Conservation (phyloP, 2,113 vertebrate species). For the Oriolus oriolus region DNA sequence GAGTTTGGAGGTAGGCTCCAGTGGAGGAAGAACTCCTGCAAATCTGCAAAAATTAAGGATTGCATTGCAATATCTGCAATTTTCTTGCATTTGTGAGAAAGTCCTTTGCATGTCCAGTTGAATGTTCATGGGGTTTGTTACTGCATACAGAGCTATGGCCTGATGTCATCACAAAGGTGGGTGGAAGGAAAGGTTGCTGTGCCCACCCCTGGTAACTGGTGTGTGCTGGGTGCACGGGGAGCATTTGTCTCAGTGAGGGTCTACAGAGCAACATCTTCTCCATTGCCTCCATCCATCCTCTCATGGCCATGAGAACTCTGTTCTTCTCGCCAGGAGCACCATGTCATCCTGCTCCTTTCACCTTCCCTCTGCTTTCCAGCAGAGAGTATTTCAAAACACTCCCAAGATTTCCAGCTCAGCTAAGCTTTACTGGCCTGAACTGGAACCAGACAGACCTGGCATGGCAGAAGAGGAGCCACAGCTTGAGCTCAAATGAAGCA, state of each 20-base stretch:
- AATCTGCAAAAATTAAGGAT: background rate
- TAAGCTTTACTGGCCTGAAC: background rate
- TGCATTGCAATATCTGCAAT: background rate
- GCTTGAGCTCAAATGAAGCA: background rate
- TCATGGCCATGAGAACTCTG: background rate
- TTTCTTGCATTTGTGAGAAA: background rate
- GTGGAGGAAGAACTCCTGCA: background rate
- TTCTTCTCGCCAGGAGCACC: background rate
- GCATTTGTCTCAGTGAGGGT: background rate
- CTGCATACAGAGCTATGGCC: background rate
- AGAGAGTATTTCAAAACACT: background rate
- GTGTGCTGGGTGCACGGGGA: fast-evolving
- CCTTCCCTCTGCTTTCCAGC: background rate
- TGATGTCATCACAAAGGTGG: background rate
- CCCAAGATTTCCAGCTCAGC: background rate
- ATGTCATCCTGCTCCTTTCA: background rate
- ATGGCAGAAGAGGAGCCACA: background rate
- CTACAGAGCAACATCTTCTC: background rate
- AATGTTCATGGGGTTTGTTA: background rate
- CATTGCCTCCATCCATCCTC: background rate
- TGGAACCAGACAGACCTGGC: background rate
- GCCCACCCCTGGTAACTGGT: background rate
- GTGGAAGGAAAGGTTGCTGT: background rate
- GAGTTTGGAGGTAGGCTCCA: background rate
- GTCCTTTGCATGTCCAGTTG: background rate